These are phyloP conservation scores for Chelonia mydas DNA, from an alignment of 2,797 vertebrate genomes.

Conservation along the genomic window DNA sequence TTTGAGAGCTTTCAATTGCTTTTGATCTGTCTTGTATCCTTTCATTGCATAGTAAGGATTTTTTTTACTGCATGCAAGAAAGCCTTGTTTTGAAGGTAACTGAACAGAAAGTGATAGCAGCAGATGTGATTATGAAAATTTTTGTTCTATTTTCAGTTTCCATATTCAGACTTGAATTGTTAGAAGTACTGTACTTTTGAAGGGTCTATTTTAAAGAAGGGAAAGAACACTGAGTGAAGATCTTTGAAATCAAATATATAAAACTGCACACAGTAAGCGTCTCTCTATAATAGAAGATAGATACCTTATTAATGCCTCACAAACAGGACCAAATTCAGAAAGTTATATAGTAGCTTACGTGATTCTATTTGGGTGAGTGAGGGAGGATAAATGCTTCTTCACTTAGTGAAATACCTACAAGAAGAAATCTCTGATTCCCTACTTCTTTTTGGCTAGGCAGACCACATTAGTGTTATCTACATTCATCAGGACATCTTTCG, in stretches of 20 bases:
- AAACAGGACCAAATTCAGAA: not conserved
- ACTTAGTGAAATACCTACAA: not conserved
- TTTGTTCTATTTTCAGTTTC: not conserved
- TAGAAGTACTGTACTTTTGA: not conserved
- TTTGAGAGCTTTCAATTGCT: not conserved
- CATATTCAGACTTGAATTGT: not conserved
- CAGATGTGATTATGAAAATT: not conserved
- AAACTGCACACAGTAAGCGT: not conserved
- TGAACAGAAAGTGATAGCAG: slow-evolving; percentile 18
- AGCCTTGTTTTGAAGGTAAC: not conserved
- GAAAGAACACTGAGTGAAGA: not conserved
- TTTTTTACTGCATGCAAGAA: not conserved
- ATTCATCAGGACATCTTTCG: not conserved
- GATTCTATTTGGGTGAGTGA: not conserved
- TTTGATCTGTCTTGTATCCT: not conserved
- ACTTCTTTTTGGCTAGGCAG: not conserved
- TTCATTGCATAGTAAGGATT: not conserved
- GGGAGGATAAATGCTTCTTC: not conserved
- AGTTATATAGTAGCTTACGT: not conserved
- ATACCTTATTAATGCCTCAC: not conserved
- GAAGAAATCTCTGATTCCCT: not conserved
- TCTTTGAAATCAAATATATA: not conserved
- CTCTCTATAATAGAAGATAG: not conserved
- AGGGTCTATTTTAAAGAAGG: not conserved
- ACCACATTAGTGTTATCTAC: not conserved